A percentile compares a stretch with the other conserved stretches of the same genome.
phyloP scores from a whole-genome alignment of 2,888 invertebrate genomes.

The Rhingia rostrata region DNA sequence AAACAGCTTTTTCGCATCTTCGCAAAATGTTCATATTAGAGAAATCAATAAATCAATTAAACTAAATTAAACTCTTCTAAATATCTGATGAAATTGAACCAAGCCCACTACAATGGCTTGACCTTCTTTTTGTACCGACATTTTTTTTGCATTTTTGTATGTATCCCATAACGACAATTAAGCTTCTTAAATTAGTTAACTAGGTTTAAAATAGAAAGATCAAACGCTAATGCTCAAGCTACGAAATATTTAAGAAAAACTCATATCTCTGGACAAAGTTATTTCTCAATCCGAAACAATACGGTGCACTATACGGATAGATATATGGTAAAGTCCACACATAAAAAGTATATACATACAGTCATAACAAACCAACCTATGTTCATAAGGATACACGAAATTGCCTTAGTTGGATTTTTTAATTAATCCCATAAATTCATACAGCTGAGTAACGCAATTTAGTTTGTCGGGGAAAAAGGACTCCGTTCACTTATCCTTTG shows the following conservation, averaged over 20 bases:
- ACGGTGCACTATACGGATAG: background rate
- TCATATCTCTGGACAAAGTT: slow-evolving; percentile 51
- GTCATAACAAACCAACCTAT: slow-evolving; percentile 34
- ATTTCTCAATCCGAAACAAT: slow-evolving; percentile 48
- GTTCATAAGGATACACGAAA: slow-evolving; percentile 52
- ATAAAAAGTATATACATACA: background rate
- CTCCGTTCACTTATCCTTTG: slow-evolving; percentile 4
- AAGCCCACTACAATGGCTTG: too few species aligned
- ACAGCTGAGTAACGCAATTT: slow-evolving; percentile 75
- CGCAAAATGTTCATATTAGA: too few species aligned
- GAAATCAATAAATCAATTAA: too few species aligned
- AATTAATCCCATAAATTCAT: slow-evolving; percentile 75
- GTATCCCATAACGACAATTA: slow-evolving; percentile 13
- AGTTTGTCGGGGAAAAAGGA: slow-evolving; percentile 25
- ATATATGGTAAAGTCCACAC: background rate
- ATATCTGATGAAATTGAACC: too few species aligned
- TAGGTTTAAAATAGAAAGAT: background rate
- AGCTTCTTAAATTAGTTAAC: slow-evolving; percentile 11
- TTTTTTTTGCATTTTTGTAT: background rate
- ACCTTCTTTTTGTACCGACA: too few species aligned
- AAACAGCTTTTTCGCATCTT: too few species aligned
- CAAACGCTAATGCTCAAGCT: slow-evolving; percentile 11
- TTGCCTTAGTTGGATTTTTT: slow-evolving; percentile 72
- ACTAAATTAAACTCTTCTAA: too few species aligned
- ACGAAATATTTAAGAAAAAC: slow-evolving; percentile 27